Conservation (phyloP, 2,797 vertebrate species). For the Anas flavirostris region DNA sequence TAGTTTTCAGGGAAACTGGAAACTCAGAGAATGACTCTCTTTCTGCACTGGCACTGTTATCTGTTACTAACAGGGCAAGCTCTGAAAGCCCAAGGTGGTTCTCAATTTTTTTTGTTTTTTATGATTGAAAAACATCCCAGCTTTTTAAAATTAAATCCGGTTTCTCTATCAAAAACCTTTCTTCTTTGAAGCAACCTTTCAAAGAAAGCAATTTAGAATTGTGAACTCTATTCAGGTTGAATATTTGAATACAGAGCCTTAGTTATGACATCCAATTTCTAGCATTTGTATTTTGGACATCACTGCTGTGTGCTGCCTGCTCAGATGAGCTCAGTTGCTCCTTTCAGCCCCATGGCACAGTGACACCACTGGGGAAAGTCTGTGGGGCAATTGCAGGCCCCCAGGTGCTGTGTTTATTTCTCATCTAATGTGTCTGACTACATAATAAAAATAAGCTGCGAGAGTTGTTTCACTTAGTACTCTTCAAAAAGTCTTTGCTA, state of each 20-base stretch:
- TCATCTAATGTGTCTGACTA: neutral
- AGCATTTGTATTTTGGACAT: neutral
- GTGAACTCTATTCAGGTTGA: neutral
- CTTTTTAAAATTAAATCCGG: neutral
- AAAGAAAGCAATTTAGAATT: neutral
- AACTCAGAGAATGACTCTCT: neutral
- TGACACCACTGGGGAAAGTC: neutral
- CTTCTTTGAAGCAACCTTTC: neutral
- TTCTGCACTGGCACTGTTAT: neutral
- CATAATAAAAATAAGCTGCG: no score
- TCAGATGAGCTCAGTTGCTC: neutral
- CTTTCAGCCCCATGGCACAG: neutral
- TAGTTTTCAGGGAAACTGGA: slow-evolving; percentile 32
- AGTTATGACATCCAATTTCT: neutral
- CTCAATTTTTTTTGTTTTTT: neutral
- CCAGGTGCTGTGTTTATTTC: neutral
- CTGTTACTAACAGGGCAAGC: accelerated
- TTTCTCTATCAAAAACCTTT: neutral
- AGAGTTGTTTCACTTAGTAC: neutral
- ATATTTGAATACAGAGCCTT: neutral
- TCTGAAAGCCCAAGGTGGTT: neutral
- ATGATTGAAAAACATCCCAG: neutral
- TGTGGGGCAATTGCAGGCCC: neutral
- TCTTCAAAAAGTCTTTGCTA: neutral
- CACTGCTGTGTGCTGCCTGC: neutral